Evolutionary conservation across 2,888 invertebrate species (phyloP), one percentile per base, ranked within the genome.

Genomic region (Chesias legatella): DNA sequence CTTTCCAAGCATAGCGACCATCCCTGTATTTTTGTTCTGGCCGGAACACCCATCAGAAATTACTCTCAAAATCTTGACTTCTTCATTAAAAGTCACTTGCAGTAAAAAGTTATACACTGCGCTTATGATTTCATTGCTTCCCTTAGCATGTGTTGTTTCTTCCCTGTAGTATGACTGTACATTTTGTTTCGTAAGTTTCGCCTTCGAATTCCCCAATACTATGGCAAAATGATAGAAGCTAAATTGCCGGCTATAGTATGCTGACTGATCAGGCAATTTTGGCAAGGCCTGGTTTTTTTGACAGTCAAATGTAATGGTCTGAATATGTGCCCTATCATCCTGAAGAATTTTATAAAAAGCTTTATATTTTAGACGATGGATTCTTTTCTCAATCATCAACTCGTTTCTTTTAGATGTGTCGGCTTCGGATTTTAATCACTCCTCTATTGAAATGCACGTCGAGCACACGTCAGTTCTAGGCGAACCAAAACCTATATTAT

Each of bases 171-270:
- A 51, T 7, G 44, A 44, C 27, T 21, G 27, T 1, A 53, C 43
- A 29, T 51, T 53, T 35, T 44, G 24, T 39, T 40, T 42, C 1
- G 4, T 21, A 1, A 53, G 46, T 43, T 55, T 50, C 2, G 48
- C 37, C 40, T 60, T 56, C 20, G 68, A 69, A 36, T 33, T 38
- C n/a, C 67, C 64, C 36, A 51, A 30, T 36, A 63, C 59, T 13
- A 70, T 51, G 7, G 67, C 60, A 41, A 71, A 67, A 41, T 73
- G 66, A 36, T 67, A 68, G 9, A 53, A 37, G 44, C 58, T 42
- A 43, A 17, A 17, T 17, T 17, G 13, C 13, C 13, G 13, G 13
- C 13, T 17, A 17, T 17, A 17, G 5, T 17, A 17, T 17, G 13
- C 13, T 17, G 5, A 3, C 5, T 17, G 13, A 17, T 17, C 13